Percentiles rank a stretch among this genome's conserved stretches.
Conservation (phyloP, 2,113 vertebrate genomes). For the Crotalus viridis region DNA sequence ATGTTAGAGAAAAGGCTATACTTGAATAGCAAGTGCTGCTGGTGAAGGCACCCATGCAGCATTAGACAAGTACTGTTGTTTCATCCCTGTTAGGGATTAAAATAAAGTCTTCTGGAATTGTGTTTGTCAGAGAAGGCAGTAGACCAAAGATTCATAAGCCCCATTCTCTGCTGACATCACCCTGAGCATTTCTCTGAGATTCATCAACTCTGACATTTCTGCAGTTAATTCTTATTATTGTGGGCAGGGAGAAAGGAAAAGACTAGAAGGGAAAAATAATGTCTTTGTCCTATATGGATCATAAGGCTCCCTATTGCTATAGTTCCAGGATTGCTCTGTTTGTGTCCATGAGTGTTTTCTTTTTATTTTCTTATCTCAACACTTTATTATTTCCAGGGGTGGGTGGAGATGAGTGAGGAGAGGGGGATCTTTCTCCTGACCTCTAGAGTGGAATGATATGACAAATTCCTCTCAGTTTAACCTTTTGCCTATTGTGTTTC, state of each 20-base stretch:
- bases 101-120: not conserved
- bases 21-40: not conserved
- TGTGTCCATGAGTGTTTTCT: not conserved
- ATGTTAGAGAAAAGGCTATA: not conserved
- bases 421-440: not conserved
- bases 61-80: not conserved
- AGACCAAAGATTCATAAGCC: too few relatives aligned
- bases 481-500: constrained; percentile 34
- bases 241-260: not conserved
- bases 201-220: not conserved
- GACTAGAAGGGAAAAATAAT: not conserved
- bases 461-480: not conserved
- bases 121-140: not conserved
- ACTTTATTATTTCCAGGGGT: not conserved
- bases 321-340: not conserved
- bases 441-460: accelerated
- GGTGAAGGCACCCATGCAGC: not conserved
- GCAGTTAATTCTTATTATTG: not conserved
- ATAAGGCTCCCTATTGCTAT: not conserved
- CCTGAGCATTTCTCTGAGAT: not conserved
- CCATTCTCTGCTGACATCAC: not conserved
- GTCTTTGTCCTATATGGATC: not conserved
- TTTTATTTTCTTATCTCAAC: not conserved
- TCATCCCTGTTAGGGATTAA: not conserved
- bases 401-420: too few relatives aligned